Conservation (phyloP, 2,797 vertebrate genomes). For the Phoeniculus purpureus region DNA sequence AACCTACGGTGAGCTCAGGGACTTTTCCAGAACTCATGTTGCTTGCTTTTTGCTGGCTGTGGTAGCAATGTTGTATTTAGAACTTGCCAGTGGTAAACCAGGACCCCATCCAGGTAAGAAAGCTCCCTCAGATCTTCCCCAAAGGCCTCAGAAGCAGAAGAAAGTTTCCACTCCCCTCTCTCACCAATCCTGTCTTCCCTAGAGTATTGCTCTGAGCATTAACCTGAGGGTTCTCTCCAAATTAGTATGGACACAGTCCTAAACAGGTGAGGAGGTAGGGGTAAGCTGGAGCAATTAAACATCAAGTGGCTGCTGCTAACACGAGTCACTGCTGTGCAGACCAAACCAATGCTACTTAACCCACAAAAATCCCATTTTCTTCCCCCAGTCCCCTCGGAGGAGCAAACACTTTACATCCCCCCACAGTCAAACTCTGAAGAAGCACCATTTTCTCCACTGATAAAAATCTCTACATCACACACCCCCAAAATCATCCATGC, state of each 20-base stretch:
- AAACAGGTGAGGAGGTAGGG: fast-evolving
- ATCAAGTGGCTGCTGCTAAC: background rate
- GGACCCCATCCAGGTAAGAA: background rate
- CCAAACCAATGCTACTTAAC: background rate
- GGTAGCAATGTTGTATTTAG: background rate
- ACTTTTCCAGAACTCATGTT: background rate
- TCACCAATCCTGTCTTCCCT: background rate
- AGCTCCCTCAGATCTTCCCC: background rate
- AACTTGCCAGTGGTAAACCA: background rate
- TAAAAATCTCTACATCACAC: background rate
- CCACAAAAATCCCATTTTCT: background rate
- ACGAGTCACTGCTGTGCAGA: fast-evolving
- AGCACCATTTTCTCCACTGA: background rate
- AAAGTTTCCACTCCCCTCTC: background rate
- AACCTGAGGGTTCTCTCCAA: background rate
- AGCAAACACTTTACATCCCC: background rate
- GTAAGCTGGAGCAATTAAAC: background rate
- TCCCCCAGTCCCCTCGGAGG: background rate
- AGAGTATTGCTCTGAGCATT: background rate
- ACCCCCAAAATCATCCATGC: fast-evolving
- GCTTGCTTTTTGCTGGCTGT: background rate
- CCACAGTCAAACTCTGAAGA: fast-evolving
- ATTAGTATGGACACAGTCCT: background rate
- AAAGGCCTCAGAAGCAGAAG: background rate
- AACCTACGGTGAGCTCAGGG: background rate